Base-by-base conservation (phyloP, 1,140 invertebrate genomes). In the Bombus pyrosoma region DNA sequence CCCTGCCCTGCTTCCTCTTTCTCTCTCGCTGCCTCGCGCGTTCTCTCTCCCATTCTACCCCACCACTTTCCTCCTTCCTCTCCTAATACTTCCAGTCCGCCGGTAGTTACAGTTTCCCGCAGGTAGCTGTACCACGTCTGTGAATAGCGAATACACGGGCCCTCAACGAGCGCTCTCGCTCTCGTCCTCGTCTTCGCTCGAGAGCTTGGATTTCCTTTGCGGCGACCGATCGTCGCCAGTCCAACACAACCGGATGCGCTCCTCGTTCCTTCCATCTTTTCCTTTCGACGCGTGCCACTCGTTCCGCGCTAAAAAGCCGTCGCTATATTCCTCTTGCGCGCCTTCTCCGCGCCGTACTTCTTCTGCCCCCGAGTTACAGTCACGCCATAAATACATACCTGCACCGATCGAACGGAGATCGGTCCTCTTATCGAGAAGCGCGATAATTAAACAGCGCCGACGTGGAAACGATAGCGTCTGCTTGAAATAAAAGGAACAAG, bases 91-190 rank as follows among this genome's bases (percentile, higher is more conserved):
- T 91, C 90, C 90, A 86, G 86, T 75, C 72, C 39, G 72, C 59
- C 78, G 83, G 83, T 89, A 88, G 85, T 89, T 84, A 81, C 87
- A 89, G 87, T 89, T 90, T 87, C 87, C 74, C 81, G 85, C 81
- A 89, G 84, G 81, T 89, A 89, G 66, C 69, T 76, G 53, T 69
- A 84, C 47, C 47, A 8, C 84, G 79, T 81, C 86, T 81, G 75
- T 41, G 87, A 88, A 89, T 89, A 80, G 75, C 39, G 87, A 88
- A 89, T 89, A 80, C 80, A 85, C 74, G 12, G 9, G 34, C 22
- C 34, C 32, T 75, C 37, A 15, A 6, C 13, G 57, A 69, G 12
- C 57, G 57, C 57, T 59, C 57, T 87, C 83, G 66, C 57, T 28
- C 57, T 59, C 57, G 57, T 3, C 12, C 59, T 66, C n/a, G 64